Evolutionary conservation across 2,113 vertebrate genomes (phyloP).

Genomic region (Salvelinus namaycush): DNA sequence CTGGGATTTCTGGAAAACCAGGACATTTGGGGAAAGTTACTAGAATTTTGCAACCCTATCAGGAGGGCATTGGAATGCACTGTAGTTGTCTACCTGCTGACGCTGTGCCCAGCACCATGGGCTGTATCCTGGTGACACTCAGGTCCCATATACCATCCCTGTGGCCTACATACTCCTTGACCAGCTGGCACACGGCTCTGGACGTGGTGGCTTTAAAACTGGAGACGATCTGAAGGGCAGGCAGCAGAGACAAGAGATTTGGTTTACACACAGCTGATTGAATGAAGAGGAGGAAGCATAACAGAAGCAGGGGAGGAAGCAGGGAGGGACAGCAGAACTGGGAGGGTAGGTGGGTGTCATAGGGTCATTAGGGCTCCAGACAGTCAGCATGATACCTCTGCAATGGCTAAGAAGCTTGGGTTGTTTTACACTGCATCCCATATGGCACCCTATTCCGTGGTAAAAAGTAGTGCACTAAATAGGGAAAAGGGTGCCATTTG

Average conservation of each 20-base stretch:
- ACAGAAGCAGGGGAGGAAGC: not conserved
- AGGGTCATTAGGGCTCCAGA: not conserved
- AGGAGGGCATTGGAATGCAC: not conserved
- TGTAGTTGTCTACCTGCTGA: constrained; percentile 82
- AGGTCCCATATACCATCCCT: constrained; percentile 98
- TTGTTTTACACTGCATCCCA: not conserved
- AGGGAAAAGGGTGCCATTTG: not conserved
- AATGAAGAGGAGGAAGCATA: not conserved
- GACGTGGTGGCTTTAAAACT: constrained; percentile 98
- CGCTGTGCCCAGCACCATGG: constrained; percentile 92
- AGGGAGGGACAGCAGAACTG: not conserved
- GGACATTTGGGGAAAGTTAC: too few species aligned
- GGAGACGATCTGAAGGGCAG: constrained; percentile 87
- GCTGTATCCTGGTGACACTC: constrained; percentile 87
- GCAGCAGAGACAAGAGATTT: not conserved
- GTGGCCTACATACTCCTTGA: constrained; percentile 95
- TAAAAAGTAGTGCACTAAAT: too few species aligned
- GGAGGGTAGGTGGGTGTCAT: not conserved
- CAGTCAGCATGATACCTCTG: not conserved
- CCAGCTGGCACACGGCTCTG: constrained; percentile 92
- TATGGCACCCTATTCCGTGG: too few species aligned
- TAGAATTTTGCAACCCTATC: too few species aligned
- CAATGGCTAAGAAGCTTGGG: not conserved
- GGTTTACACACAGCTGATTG: too few species aligned
- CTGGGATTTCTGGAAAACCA: too few species aligned